phyloP scores from a whole-genome alignment of 2,113 vertebrate genomes.

The Myxocyprinus asiaticus region DNA sequence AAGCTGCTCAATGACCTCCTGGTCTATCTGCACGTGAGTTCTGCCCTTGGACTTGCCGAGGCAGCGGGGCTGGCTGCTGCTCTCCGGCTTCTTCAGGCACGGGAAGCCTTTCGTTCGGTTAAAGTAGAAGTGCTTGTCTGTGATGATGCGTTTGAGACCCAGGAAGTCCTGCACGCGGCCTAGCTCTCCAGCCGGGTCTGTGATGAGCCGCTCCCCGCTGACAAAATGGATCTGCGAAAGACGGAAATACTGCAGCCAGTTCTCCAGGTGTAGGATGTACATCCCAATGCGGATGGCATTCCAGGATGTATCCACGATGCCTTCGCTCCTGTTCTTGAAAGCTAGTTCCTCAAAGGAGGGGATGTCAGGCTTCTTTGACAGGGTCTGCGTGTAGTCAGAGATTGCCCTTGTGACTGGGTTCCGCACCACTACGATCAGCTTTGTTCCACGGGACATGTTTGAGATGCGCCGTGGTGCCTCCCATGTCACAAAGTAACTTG shows the following conservation, averaged over 20 bases:
- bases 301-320: constrained; percentile 90
- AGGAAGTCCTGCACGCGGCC: constrained; percentile 93
- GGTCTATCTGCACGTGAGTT: constrained; percentile 94
- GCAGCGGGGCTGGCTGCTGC: constrained; percentile 86
- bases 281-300: constrained; percentile 94
- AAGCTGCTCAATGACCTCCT: constrained; percentile 92
- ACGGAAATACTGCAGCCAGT: constrained; percentile 92
- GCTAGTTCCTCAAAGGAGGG: constrained; percentile 91
- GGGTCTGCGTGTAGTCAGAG: constrained; percentile 94
- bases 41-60: constrained; percentile 96
- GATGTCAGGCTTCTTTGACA: constrained; percentile 94
- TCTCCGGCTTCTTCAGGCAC: constrained; percentile 88
- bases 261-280: constrained; percentile 89
- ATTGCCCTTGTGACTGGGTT: constrained; percentile 94
- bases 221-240: constrained; percentile 95
- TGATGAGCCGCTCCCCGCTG: constrained; percentile 91
- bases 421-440: constrained; percentile 92
- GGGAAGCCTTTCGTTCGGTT: constrained; percentile 98
- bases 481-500: constrained; percentile 93
- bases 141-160: constrained; percentile 89
- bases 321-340: constrained; percentile 87
- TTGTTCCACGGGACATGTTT: constrained; percentile 88
- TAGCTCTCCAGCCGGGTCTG: constrained; percentile 91
- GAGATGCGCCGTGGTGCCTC: constrained; percentile 87
- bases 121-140: constrained; percentile 97